These are phyloP conservation scores for Hesperia comma DNA, from an alignment of 2,888 invertebrate species.

Conservation along the genomic window DNA sequence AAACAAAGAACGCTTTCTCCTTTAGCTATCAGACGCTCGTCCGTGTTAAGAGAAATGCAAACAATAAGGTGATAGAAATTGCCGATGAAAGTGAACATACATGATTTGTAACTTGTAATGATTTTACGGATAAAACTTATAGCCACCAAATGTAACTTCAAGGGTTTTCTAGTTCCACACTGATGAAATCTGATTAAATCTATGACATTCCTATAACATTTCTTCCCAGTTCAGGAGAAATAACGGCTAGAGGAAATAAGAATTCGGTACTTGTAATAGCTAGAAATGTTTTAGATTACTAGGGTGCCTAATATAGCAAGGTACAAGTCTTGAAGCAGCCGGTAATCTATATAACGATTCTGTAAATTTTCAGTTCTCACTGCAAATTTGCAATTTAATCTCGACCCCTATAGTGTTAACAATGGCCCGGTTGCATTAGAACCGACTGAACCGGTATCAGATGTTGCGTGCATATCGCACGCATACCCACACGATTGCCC, in stretches of 20 bases:
- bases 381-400: conserved; percentile 23
- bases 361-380: conserved; percentile 1
- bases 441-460: conserved; percentile 22
- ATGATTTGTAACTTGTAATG: not conserved
- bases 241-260: too few relatives aligned
- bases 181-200: too few relatives aligned
- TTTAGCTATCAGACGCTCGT: conserved; percentile 16
- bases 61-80: conserved; percentile 17
- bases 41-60: conserved; percentile 13
- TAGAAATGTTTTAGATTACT: too few relatives aligned
- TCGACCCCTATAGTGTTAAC: conserved; percentile 41
- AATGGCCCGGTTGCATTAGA: conserved; percentile 55
- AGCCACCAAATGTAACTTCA: too few relatives aligned
- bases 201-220: too few relatives aligned
- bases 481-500: conserved; percentile 42
- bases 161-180: too few relatives aligned
- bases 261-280: too few relatives aligned
- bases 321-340: not conserved
- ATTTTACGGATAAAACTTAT: too few relatives aligned
- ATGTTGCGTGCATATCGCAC: conserved; percentile 41
- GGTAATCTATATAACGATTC: not conserved
- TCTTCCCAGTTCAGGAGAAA: too few relatives aligned
- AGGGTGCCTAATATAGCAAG: too few relatives aligned
- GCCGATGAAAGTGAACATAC: conserved; percentile 8
- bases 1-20: conserved; percentile 32